Evolutionary conservation across 2,797 vertebrate species (phyloP), one percentile per base, ranked within the genome.

Genomic region (Myotis findleyi): DNA sequence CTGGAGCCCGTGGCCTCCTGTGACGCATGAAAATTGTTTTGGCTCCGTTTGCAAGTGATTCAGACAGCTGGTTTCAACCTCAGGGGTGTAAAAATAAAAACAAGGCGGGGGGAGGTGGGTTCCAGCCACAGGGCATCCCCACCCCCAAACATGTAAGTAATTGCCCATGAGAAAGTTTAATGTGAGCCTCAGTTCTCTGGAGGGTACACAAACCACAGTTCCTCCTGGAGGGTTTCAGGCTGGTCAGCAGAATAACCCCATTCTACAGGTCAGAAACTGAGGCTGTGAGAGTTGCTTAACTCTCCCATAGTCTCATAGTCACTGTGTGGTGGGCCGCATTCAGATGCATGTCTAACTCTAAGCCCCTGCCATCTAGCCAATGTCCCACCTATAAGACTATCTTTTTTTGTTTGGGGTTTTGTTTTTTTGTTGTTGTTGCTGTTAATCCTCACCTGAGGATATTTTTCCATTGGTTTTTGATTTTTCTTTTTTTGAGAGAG

Each of bases 41-140:
- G 82, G 85, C 89, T 95, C 88, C 44, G 59, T 93, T 92, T 92
- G 88, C 64, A 33, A 96, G 90, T 80, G 93, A 95, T 91, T 93
- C 95, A 92, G 80, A 88, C 95, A 95, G 95, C 95, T 97, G 96
- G 72, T 83, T 94, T 80, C 71, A 80, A 93, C 66, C 87, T 96
- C 2, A n/a, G 53, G 85, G 57, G 64, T 38, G 3, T 90, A 93
- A 96, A 97, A 94, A 95, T 93, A 96, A 94, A 97, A 96, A 96
- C 93, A 95, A 96, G 55, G 14, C 38, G 5, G 66, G 64, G 27
- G 73, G 33, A 87, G 72, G 62, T 87, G 95, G 62, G 25, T 80
- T 92, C 59, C 38, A 83, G 75, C 47, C 53, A 64, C 23, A 16
- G 73, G 89, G 77, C 51, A 51, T 11, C 64, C 85, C 69, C 9